A percentile compares a stretch with the other conserved stretches of the same genome.
These are phyloP conservation scores for Sebastes goodei DNA, from an alignment of 2,797 vertebrate species.

Conservation along the genomic window DNA sequence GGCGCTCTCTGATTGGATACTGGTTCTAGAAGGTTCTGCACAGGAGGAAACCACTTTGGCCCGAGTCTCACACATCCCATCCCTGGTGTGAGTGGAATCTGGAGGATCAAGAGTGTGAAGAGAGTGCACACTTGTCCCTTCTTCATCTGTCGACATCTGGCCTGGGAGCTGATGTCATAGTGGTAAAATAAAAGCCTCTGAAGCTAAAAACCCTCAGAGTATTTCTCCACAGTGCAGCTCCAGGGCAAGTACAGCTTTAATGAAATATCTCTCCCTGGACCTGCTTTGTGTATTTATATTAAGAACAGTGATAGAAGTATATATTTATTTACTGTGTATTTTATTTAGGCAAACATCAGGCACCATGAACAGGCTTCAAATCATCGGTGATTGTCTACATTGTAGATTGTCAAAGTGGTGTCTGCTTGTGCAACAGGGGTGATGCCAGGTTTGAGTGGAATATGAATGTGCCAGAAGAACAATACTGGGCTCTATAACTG, in stretches of 20 bases:
- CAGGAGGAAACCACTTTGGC: conserved; percentile 41
- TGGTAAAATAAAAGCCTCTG: conserved; percentile 30
- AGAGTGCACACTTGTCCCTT: conserved; percentile 35
- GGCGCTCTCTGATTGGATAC: conserved; percentile 39
- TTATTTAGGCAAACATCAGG: not conserved
- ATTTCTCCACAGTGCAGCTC: conserved; percentile 16
- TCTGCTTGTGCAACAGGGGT: not conserved
- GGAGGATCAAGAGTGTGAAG: conserved; percentile 45
- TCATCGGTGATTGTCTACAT: not conserved
- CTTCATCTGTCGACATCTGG: conserved; percentile 47
- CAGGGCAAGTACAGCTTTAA: not conserved
- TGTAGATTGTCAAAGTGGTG: not conserved
- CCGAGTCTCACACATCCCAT: conserved; percentile 34
- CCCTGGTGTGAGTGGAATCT: conserved; percentile 42
- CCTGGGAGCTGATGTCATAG: conserved; percentile 26
- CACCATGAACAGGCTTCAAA: not conserved
- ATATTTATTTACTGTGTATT: not conserved
- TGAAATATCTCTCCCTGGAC: not conserved
- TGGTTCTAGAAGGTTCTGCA: conserved; percentile 26
- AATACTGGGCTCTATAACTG: not conserved
- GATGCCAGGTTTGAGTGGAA: not conserved
- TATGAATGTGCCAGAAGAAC: not conserved
- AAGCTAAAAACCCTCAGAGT: conserved; percentile 10
- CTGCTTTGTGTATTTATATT: not conserved
- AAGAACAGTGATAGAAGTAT: not conserved